Conservation (phyloP, 2,113 vertebrate genomes). For the Oreocharis arfaki region DNA sequence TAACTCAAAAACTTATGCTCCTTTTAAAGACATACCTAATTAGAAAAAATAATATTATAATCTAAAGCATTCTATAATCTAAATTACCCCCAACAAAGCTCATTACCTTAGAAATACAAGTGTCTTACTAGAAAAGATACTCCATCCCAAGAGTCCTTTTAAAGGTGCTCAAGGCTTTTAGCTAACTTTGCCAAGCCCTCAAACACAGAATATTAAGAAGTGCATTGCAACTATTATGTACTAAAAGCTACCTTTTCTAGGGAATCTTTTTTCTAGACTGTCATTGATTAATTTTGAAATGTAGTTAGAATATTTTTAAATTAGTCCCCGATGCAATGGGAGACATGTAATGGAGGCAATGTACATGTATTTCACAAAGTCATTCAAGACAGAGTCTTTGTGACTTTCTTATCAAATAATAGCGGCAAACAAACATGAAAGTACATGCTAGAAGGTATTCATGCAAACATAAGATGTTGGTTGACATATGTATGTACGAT, state of each 20-base stretch:
- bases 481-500: background rate
- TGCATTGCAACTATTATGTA: background rate
- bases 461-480: background rate
- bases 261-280: background rate
- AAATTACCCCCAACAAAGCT: background rate
- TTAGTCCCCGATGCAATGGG: background rate
- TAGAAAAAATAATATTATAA: background rate
- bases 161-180: background rate
- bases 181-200: background rate
- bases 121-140: background rate
- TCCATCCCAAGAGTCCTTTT: background rate
- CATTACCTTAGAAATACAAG: background rate
- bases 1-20: background rate
- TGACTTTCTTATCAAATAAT: background rate
- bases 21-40: background rate
- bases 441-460: background rate
- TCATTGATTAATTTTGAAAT: background rate
- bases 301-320: background rate
- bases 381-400: background rate
- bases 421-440: background rate
- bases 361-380: background rate
- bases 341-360: background rate
- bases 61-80: background rate
- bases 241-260: background rate
- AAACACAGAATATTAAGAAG: background rate